A percentile compares a stretch with the other conserved stretches of the same genome.
Conservation (phyloP, 2,888 invertebrate genomes). For the Quadriops clusia region DNA sequence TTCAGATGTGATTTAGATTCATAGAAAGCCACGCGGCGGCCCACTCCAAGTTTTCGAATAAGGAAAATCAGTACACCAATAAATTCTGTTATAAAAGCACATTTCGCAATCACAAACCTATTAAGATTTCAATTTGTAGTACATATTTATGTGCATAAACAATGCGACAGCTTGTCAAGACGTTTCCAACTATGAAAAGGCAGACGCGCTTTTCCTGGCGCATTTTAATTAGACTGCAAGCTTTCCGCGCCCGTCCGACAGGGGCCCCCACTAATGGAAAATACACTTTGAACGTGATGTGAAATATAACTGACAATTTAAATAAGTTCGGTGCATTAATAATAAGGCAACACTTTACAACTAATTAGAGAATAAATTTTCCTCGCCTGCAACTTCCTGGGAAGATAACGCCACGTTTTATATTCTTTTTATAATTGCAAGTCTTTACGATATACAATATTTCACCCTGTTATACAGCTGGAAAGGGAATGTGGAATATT, state of each 20-base stretch:
- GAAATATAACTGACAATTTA: constrained; percentile 22
- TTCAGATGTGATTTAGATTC: too few relatives aligned
- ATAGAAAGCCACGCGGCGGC: too few relatives aligned
- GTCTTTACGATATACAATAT: too few relatives aligned
- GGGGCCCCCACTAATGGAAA: constrained; percentile 19
- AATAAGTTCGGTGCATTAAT: constrained; percentile 17
- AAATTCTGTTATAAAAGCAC: constrained; percentile 16
- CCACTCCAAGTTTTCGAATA: constrained; percentile 13
- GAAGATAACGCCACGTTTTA: constrained; percentile 73
- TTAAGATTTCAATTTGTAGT: constrained; percentile 19
- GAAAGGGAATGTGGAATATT: too few relatives aligned
- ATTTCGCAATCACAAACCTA: constrained; percentile 16
- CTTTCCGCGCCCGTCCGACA: constrained; percentile 11
- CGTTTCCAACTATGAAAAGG: constrained; percentile 12
- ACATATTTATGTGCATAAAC: constrained; percentile 22
- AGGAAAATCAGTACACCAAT: constrained; percentile 15
- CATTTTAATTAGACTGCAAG: constrained; percentile 21
- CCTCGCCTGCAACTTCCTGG: constrained; percentile 76
- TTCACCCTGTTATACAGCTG: too few relatives aligned
- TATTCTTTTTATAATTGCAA: too few relatives aligned
- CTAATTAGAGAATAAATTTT: constrained; percentile 31
- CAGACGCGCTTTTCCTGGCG: constrained; percentile 15
- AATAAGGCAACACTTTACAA: constrained; percentile 16
- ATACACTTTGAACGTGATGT: constrained; percentile 21
- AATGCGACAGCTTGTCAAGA: constrained; percentile 19